phyloP scores from a whole-genome alignment of 2,888 invertebrate genomes.

The Andrena chrysosceles region DNA sequence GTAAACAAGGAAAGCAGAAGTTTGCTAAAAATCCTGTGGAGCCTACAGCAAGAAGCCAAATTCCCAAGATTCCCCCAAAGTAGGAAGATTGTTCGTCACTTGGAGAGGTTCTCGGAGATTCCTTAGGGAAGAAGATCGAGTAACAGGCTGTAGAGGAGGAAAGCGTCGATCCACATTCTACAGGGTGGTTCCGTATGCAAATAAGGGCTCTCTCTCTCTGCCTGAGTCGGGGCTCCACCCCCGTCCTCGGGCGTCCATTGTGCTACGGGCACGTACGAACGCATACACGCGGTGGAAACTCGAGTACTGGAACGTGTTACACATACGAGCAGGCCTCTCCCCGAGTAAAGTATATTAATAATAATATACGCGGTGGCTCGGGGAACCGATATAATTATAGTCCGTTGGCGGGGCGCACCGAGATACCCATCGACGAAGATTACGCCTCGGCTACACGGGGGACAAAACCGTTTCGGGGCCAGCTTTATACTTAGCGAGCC shows the following conservation, averaged over 20 bases:
- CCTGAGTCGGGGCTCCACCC: conserved; percentile 79
- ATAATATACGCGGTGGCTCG: conserved; percentile 78
- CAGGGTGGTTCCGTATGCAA: conserved; percentile 81
- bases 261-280: conserved; percentile 64
- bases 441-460: conserved; percentile 64
- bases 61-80: too few species aligned
- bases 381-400: conserved; percentile 81
- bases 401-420: conserved; percentile 59
- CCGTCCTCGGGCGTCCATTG: conserved; percentile 83
- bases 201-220: conserved; percentile 75
- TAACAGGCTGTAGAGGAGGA: conserved; percentile 65
- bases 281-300: conserved; percentile 45
- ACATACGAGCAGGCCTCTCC: conserved; percentile 54
- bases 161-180: conserved; percentile 75
- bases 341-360: conserved; percentile 76
- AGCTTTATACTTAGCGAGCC: conserved; percentile 64
- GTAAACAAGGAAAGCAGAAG: too few species aligned
- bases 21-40: too few species aligned
- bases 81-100: not conserved
- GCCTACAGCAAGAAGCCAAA: too few species aligned
- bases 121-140: not conserved
- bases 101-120: not conserved
- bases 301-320: conserved; percentile 57
- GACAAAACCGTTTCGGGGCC: conserved; percentile 65
- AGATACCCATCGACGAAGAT: conserved; percentile 76